Evolutionary conservation across 2,888 invertebrate genomes (phyloP).

Genomic region (Sussaba pulchella): DNA sequence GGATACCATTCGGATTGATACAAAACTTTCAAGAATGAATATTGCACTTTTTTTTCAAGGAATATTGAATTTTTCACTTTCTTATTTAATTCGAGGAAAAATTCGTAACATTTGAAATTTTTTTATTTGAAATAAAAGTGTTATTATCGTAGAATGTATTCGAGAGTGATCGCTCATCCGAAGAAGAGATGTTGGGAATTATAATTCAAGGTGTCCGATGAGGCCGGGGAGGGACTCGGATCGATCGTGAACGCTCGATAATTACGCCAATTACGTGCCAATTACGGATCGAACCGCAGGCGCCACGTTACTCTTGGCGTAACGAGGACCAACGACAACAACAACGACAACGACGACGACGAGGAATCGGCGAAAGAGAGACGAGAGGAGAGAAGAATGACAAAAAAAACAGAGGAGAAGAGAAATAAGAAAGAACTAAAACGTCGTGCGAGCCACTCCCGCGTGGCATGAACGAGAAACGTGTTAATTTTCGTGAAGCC

Average conservation of each 20-base stretch:
- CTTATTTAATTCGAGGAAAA: too few relatives aligned
- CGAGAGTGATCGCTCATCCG: too few relatives aligned
- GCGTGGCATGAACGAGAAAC: constrained; percentile 57
- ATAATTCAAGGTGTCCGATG: constrained; percentile 43
- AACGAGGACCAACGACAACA: constrained; percentile 50
- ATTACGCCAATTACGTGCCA: constrained; percentile 75
- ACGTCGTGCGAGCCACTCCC: constrained; percentile 57
- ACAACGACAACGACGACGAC: constrained; percentile 5
- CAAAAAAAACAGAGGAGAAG: constrained; percentile 38
- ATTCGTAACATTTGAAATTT: too few relatives aligned
- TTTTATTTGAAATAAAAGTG: too few relatives aligned
- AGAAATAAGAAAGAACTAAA: constrained; percentile 35
- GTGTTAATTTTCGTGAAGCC: constrained; percentile 61
- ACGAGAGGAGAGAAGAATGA: neutral
- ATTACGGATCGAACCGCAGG: constrained; percentile 69
- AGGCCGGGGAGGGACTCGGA: constrained; percentile 36
- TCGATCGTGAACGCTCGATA: constrained; percentile 71
- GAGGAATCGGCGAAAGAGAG: constrained; percentile 18
- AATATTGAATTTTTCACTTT: too few relatives aligned
- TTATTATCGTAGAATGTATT: too few relatives aligned
- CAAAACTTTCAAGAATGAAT: too few relatives aligned
- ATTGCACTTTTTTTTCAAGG: too few relatives aligned
- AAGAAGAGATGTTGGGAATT: too few relatives aligned
- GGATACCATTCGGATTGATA: too few relatives aligned
- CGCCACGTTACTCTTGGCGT: constrained; percentile 52